A percentile compares a stretch with the other conserved stretches of the same genome.
phyloP scores from a whole-genome alignment of 2,113 vertebrate genomes.

The Myrmecobius fasciatus region DNA sequence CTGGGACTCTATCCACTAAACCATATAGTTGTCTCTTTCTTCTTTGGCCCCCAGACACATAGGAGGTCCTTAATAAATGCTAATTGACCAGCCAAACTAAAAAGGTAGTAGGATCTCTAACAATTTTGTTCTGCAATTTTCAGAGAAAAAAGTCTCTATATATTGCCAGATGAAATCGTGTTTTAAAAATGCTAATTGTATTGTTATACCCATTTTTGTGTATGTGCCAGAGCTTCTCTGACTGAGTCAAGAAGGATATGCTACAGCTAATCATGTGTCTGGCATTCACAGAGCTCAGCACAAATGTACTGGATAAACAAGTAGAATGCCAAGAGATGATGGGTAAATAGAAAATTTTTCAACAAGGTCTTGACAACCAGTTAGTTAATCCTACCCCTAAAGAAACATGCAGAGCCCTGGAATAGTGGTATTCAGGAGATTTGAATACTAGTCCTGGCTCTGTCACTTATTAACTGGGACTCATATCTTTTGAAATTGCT shows the following conservation, averaged over 20 bases:
- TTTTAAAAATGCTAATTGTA: conserved; percentile 13
- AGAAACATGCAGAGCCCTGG: neutral
- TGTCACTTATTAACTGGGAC: neutral
- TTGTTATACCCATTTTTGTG: neutral
- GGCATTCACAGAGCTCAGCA: conserved; percentile 19
- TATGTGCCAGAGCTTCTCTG: conserved; percentile 1
- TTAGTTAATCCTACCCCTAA: neutral
- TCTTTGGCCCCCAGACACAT: too few relatives aligned
- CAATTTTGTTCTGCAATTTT: conserved; percentile 46
- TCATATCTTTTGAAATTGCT: neutral
- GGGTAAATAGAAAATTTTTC: neutral
- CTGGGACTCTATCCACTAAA: too few relatives aligned
- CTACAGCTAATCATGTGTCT: conserved; percentile 14
- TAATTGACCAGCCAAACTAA: neutral
- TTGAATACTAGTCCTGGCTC: neutral
- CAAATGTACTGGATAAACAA: conserved; percentile 60
- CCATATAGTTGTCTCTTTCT: too few relatives aligned
- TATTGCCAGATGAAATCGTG: neutral
- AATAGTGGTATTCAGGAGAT: neutral
- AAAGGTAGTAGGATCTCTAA: conserved; percentile 38
- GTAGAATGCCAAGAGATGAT: neutral
- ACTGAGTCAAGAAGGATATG: conserved; percentile 21
- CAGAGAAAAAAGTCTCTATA: conserved; percentile 8
- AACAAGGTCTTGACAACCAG: neutral
- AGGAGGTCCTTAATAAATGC: neutral